Conservation (phyloP, 2,888 invertebrate genomes). For the Orthosia cruda region DNA sequence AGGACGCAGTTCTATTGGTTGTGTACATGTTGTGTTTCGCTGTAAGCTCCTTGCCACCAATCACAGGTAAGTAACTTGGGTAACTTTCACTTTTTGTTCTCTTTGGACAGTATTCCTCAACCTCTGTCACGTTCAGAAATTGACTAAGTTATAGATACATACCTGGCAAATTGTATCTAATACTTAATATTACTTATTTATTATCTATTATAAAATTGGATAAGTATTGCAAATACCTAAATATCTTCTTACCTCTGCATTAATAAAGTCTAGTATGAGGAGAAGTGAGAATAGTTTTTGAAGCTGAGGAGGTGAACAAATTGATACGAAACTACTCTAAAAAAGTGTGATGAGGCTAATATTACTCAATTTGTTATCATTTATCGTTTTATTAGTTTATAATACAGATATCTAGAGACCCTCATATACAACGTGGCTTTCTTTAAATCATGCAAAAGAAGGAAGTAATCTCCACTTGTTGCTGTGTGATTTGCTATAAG, state of each 20-base stretch:
- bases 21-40: conserved; percentile 37
- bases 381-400: too few species aligned
- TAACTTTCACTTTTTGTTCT: conserved; percentile 81
- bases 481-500: conserved; percentile 7
- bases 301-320: too few species aligned
- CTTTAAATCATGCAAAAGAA: background rate
- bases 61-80: conserved; percentile 74
- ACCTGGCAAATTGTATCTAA: background rate
- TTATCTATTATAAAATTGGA: too few species aligned
- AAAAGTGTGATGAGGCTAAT: too few species aligned
- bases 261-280: too few species aligned
- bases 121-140: conserved; percentile 28
- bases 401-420: too few species aligned
- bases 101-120: conserved; percentile 13
- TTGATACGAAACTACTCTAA: too few species aligned
- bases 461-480: background rate
- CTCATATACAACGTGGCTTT: background rate
- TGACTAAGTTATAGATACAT: background rate
- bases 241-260: too few species aligned
- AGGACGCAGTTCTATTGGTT: conserved; percentile 66
- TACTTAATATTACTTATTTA: too few species aligned
- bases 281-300: too few species aligned
- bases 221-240: too few species aligned
- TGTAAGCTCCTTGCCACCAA: conserved; percentile 70
- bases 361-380: too few species aligned